phyloP scores from a whole-genome alignment of 2,113 vertebrate species.

The Mirounga angustirostris region DNA sequence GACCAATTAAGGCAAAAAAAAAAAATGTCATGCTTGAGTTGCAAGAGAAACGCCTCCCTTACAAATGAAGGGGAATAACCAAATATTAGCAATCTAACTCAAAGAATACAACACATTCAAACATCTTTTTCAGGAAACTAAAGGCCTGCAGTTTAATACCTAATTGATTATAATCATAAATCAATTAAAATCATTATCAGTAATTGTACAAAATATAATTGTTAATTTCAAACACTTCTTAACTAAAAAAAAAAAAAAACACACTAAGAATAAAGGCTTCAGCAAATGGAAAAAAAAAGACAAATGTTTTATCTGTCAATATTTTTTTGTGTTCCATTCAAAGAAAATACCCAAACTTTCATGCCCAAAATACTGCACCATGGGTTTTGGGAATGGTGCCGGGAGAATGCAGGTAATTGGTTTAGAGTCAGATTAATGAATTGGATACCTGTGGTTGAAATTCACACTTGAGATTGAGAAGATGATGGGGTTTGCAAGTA shows the following conservation, averaged over 20 bases:
- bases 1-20: background rate
- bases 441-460: background rate
- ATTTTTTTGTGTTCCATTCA: background rate
- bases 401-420: background rate
- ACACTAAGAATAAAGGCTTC: background rate
- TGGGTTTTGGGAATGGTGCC: background rate
- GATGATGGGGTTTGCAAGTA: background rate
- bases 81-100: background rate
- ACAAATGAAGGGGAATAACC: background rate
- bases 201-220: background rate
- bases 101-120: background rate
- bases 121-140: background rate
- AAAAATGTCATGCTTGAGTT: background rate
- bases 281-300: background rate
- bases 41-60: background rate
- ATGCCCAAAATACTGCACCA: background rate
- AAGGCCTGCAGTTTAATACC: background rate
- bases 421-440: background rate
- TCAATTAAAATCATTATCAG: background rate
- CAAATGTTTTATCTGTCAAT: background rate
- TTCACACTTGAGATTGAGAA: background rate
- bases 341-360: background rate
- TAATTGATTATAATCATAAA: background rate
- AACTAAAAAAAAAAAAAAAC: background rate
- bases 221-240: background rate